Evolutionary conservation across 2,888 invertebrate species (phyloP).

Genomic region (Calameuta pallipes): DNA sequence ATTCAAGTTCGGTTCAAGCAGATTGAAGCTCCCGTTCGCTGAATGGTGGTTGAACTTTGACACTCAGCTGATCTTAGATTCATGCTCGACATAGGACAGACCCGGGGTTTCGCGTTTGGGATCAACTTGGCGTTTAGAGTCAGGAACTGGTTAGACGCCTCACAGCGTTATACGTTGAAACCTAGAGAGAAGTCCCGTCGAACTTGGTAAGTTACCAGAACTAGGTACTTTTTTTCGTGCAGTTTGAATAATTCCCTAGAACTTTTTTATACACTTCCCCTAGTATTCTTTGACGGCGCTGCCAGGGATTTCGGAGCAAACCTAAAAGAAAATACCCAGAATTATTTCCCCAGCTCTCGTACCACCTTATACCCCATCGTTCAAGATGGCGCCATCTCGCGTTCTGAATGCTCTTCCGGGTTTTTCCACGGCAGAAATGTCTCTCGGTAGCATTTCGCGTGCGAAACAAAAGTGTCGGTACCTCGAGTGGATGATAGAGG

Average conservation of each 20-base stretch:
- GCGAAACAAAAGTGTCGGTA: slow-evolving; percentile 7
- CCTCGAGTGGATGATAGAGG: not conserved
- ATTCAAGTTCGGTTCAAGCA: not conserved
- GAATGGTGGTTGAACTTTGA: not conserved
- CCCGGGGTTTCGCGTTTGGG: not conserved
- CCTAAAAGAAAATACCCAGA: not conserved
- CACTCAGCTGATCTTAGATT: not conserved
- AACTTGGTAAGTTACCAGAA: not conserved
- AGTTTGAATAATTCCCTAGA: not conserved
- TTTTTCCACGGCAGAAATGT: slow-evolving; percentile 1
- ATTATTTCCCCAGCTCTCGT: not conserved
- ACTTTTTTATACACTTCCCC: not conserved
- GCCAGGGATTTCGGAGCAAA: not conserved
- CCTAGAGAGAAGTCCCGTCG: not conserved
- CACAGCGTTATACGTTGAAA: not conserved
- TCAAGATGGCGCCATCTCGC: not conserved
- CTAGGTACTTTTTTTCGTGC: not conserved
- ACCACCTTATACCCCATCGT: not conserved
- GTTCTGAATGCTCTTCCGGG: slow-evolving; percentile 6
- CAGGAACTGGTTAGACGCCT: not conserved
- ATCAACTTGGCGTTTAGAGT: not conserved
- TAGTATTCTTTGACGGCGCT: not conserved
- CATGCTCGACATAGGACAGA: not conserved
- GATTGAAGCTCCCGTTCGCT: not conserved
- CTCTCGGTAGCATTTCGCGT: slow-evolving; percentile 3